Evolutionary conservation across 2,797 vertebrate genomes (phyloP), one percentile per base, ranked within the genome.

Genomic region (Microctenopoma steveboyesi): DNA sequence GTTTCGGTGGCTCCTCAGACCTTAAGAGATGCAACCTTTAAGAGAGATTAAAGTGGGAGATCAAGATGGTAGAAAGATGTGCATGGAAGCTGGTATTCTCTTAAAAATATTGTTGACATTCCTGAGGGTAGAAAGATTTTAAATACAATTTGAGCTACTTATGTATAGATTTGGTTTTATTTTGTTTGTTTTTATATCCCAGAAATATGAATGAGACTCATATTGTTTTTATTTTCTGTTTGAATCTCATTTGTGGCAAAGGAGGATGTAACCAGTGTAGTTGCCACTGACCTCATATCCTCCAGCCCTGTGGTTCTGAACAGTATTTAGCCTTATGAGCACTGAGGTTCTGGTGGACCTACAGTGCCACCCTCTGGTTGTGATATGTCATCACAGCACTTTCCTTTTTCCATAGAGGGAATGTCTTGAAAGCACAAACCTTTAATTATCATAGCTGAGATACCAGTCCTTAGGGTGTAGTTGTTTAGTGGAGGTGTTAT

Each of bases 361-460:
- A 77, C 78, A 84, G 84, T 79, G 85, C 84, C 86, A 76, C 84
- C 76, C 37, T 66, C 67, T 90, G 85, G 86, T 79, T 14, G 28
- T 78, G 69, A 84, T 78, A 63, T 43, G 28, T 30, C 28, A 76
- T 86, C 69, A 78, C 79, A 87, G 58, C 71, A 74, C 56, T 81
- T 80, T 80, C 73, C 81, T 83, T 81, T 85, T 84, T 69, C 67
- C 73, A 84, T 79, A 81, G 83, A 90, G 86, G 82, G 84, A 91
- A 88, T 61, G 65, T 83, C 56, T 87, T 74, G 69, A 89, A 93
- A 94, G 93, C 92, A 93, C 91, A 94, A 95, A 89, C 86, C 86
- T 92, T 93, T 89, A 90, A 89, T 43, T 13, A 59, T 68, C 7
- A 15, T 68, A 69, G 53, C 42, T 55, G 62, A 79, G 67, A 73